These are phyloP conservation scores for Notolepis coatsorum DNA, from an alignment of 2,797 vertebrate species.

Conservation along the genomic window DNA sequence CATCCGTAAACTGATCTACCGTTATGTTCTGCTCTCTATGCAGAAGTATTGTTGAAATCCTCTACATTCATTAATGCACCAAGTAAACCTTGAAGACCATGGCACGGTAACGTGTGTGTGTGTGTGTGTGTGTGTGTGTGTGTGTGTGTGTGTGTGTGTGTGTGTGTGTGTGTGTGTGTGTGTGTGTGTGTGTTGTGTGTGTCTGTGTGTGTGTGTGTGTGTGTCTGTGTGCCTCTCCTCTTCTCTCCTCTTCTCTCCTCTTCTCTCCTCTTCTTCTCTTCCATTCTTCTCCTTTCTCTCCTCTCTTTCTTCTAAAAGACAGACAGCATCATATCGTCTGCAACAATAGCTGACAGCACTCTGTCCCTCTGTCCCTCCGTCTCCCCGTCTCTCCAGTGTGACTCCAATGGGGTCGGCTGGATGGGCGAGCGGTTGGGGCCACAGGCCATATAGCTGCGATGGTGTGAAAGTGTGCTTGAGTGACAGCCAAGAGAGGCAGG, in stretches of 20 bases:
- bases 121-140: no score
- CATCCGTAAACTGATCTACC: no score
- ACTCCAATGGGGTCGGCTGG: conserved; percentile 56
- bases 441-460: conserved; percentile 58
- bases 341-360: conserved; percentile 69
- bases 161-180: conserved; percentile 24
- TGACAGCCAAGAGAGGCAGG: conserved; percentile 80
- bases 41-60: no score
- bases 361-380: conserved; percentile 66
- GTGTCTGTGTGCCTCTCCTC: background rate
- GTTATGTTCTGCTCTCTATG: no score
- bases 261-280: conserved; percentile 32
- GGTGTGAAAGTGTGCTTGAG: conserved; percentile 76
- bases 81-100: no score
- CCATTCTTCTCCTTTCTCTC: conserved; percentile 44
- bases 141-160: background rate
- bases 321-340: conserved; percentile 67
- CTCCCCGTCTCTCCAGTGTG: conserved; percentile 61
- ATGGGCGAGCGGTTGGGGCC: conserved; percentile 57
- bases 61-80: no score
- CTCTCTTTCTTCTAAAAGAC: conserved; percentile 46
- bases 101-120: no score
- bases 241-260: conserved; percentile 35
- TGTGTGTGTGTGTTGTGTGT: conserved; percentile 19
- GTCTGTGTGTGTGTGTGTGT: conserved; percentile 7